Base-by-base conservation (phyloP, 2,888 invertebrate genomes). In the Spialia ferax region DNA sequence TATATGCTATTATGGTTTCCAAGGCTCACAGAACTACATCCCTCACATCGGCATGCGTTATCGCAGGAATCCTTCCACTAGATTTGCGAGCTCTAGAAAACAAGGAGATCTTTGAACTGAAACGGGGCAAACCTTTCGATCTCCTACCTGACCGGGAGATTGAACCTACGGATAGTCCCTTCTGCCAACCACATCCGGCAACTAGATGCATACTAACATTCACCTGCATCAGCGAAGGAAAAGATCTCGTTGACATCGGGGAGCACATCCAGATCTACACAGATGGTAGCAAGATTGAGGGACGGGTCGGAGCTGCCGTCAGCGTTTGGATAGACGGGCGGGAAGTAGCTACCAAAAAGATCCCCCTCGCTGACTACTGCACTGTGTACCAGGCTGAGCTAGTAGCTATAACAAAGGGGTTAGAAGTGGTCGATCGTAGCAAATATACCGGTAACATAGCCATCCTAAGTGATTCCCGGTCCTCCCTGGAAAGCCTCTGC, bases 101-200 rank as follows among this genome's bases (percentile, higher is more conserved):
- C 13, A 50, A 50, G 13, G 50, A 50, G 22, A 50, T 50, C 50
- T 50, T 22, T 4, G 50, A 48, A 13, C 11, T 48, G 11, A 48
- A 48, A 48, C 50, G 50, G 13, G 50, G 50, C 20, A 50, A 50
- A 50, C 50, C 50, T 10, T 50, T 50, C 4, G 50, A 50, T 50
- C 50, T 50, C 50, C 22, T 50, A 11, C 50, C 50, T 22, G 50
- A 13, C 22, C 50, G 50, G 22, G 50, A 50, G 50, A 50, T 50
- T 50, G 50, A 50, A 22, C 8, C n/a, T 11, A 20, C 22, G 1
- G 50, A 50, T 13, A 50, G 22, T 22, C 50, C 50, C 50, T 50
- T 50, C 11, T 13, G 50, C 48, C 48, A 48, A 48, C 48, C 48
- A 20, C 48, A 48, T 11, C 48, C 48, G 48, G 48, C 48, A 48